phyloP scores from a whole-genome alignment of 2,888 invertebrate species.

The Lasioglossum pauxillum region DNA sequence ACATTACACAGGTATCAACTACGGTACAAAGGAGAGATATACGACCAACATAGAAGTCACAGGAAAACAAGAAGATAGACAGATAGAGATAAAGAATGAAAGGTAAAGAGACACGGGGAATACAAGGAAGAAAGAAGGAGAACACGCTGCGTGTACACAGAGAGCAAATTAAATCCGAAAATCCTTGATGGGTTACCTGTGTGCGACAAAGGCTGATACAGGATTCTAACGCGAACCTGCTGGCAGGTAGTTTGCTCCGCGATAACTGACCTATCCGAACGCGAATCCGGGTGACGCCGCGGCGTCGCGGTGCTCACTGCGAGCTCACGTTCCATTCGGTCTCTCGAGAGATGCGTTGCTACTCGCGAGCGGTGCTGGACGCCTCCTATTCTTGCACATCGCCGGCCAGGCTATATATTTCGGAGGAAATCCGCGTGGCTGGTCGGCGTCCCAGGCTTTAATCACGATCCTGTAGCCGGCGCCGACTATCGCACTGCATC shows the following conservation, averaged over 20 bases:
- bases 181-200: conserved; percentile 50
- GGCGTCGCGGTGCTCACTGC: conserved; percentile 72
- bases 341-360: conserved; percentile 44
- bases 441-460: conserved; percentile 69
- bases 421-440: conserved; percentile 64
- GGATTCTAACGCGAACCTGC: conserved; percentile 63
- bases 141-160: background rate
- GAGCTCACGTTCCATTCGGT: conserved; percentile 66
- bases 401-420: conserved; percentile 70
- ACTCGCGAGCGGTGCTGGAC: conserved; percentile 58
- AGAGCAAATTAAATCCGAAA: conserved; percentile 24
- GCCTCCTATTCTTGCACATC: conserved; percentile 71
- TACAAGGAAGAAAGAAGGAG: background rate
- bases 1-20: conserved; percentile 2
- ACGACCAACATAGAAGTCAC: background rate
- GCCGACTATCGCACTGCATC: conserved; percentile 35
- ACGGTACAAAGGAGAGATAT: background rate
- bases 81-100: background rate
- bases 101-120: background rate
- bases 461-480: conserved; percentile 67
- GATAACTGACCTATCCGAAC: conserved; percentile 73
- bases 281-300: conserved; percentile 60
- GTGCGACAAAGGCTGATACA: conserved; percentile 55
- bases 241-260: conserved; percentile 61
- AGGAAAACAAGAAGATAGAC: background rate